Base-by-base conservation (phyloP, 2,797 vertebrate species). In the Arremon brunneinucha region DNA sequence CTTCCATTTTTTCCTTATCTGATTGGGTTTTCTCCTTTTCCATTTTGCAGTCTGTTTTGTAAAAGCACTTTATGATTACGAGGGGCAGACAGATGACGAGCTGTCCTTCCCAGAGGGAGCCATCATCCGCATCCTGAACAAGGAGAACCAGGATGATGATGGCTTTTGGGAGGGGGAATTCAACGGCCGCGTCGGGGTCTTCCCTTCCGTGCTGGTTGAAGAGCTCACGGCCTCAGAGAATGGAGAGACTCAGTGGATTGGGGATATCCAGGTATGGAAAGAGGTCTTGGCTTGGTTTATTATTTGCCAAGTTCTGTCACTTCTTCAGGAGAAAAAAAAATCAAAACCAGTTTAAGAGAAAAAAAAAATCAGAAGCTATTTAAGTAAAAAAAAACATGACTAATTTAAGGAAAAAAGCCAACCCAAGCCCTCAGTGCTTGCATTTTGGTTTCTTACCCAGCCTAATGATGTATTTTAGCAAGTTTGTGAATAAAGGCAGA, bases 131-230 rank as follows among this genome's bases (percentile, higher is more conserved):
- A 99, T 99, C 94, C 91, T 99, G 94, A 99, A 98, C 98, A 99
- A 99, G 69, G 99, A 99, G 93, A 99, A 99, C 82, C 99, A 99
- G 96, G 99, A 99, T 6, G 99, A 99, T 1, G 99, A 99, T 23
- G 99, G 99, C n/a, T 99, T 99, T 97, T 99, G 99, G 99, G 99
- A 99, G 96, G 99, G 99, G 9, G 99, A 99, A 94, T 99, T 99
- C 95, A 99, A 98, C 4, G 99, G 99, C 1, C 98, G 98, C 2
- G 90, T 99, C 15, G 99, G 99, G 2, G 99, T 99, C 91, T 99
- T 99, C 97, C 99, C 99, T 2, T 99, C 99, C 0, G 99, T 99
- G 62, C 90, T 99, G 83, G 99, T 99, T 6, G 99, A 99, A 89
- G 99, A 99, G 84, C 98, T 99, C 37, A 98, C 97, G 0, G 89